Base-by-base conservation (phyloP, 1,140 invertebrate species). In the Drosophila sproati region DNA sequence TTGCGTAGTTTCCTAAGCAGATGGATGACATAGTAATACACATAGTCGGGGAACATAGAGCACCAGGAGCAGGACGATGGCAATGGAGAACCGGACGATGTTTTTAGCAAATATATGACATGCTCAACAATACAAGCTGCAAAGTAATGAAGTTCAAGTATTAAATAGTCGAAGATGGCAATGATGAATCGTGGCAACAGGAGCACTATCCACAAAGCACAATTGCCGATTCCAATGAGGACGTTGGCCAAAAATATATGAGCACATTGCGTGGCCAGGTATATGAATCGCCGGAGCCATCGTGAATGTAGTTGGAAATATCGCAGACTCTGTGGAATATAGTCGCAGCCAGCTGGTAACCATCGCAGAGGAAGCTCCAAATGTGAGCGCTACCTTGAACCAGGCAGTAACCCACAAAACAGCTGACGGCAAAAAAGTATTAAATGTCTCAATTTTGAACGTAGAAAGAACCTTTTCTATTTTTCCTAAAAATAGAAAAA, bases 341-440 rank as follows among this genome's bases (percentile, higher is more conserved):
- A 5, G 6, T 12, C 8, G 10, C 56, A 3, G 6, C 10, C 5
- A 55, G 3, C n/a, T 60, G 5, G 34, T 64, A 60, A 7, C 12
- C 6, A 0, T 48, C 31, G 35, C 55, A 72, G 3, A 74, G 29
- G 0, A 50, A 6, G 3, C 39, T 41, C 83, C 80, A 87, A 5
- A 39, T 51, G n/a, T n/a, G 6, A 0, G 5, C 12, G 37, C 57
- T 51, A 6, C 54, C 50, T 51, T 78, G 28, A 28, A 87, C 77
- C 8, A 87, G 56, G 5, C 77, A 77, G 35, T 71, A 88, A 0
- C 83, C 83, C 7, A 88, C 43, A 0, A 77, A 69, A 28, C 66
- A 83, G 52, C 83, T 88, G 3, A 1, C 37, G 43, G 57, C 82
- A 5, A 87, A 28, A 35, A 87, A 87, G 48, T 87, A 88, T 20